Base-by-base conservation (phyloP, 2,113 vertebrate genomes). In the Nymphicus hollandicus region DNA sequence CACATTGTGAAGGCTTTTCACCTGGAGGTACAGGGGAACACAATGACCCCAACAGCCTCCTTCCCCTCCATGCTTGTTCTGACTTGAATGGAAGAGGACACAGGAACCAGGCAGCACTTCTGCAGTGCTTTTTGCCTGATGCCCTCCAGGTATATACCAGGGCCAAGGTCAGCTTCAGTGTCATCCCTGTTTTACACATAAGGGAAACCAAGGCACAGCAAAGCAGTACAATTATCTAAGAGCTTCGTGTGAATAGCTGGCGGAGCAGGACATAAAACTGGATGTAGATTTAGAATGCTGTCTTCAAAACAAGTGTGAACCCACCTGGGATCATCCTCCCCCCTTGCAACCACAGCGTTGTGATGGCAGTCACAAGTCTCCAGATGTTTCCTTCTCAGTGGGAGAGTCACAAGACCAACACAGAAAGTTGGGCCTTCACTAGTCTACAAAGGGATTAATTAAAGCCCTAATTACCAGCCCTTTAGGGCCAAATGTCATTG, bases 1-100 rank as follows among this genome's bases (percentile, higher is more conserved):
- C 97, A 98, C 98, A 2, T 52, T 31, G 70, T 85, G 76, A 94
- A 88, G 81, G 89, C 79, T 90, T 87, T 82, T 84, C 69, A 81
- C 44, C 70, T 56, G 80, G 60, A 95, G 83, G 66, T 37, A 80
- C 46, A 28, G 47, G 41, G 79, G 52, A 17, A 78, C 89, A 65
- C 61, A 13, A 37, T 6, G 69, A 86, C 72, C 55, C 43, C 43
- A 56, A 22, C 17, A 60, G 63, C 84, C 83, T 69, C 56, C 39
- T 19, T 89, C 52, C 49, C 31, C 86, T 58, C 73, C 49, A 41
- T 63, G 61, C 78, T 79, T 39, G 43, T 33, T 93, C 31, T 58
- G 22, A 73, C 66, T n/a, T 3, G 22, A 68, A 28, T 49, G 77
- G 74, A 72, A 70, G 65, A 78, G 56, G 77, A 72, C 18, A 20